Conservation (phyloP, 2,797 vertebrate genomes). For the Rhyacichthys aspro region DNA sequence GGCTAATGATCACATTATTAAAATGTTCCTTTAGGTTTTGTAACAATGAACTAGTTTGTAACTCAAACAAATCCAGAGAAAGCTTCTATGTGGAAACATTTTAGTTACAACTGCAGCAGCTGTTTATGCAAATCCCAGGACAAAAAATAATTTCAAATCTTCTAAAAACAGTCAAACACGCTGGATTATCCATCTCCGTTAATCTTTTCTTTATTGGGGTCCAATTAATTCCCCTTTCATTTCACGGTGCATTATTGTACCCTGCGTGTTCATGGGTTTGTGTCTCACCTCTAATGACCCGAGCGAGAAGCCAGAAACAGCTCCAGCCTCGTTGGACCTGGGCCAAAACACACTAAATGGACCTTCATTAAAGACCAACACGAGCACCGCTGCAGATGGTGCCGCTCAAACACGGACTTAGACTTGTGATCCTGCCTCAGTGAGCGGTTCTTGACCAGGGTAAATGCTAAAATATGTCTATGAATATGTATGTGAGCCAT, state of each 20-base stretch:
- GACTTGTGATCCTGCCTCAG: not conserved
- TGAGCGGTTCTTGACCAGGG: not conserved
- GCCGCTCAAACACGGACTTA: constrained; percentile 1
- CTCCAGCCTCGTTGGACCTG: constrained; percentile 36
- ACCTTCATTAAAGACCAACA: constrained; percentile 26
- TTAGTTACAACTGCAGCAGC: constrained; percentile 9
- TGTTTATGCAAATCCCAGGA: constrained; percentile 25
- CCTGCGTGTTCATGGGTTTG: constrained; percentile 44
- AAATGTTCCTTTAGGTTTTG: not conserved
- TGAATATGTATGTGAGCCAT: constrained; percentile 16
- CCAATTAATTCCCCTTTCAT: constrained; percentile 64
- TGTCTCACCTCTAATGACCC: constrained; percentile 59
- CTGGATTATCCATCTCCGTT: constrained; percentile 52
- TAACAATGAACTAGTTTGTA: not conserved
- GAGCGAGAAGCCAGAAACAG: constrained; percentile 35
- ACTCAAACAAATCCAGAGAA: no score
- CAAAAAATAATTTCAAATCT: constrained; percentile 29
- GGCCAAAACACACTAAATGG: constrained; percentile 45
- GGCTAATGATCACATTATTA: no score
- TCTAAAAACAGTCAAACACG: constrained; percentile 37
- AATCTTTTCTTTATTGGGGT: constrained; percentile 53
- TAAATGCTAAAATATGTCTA: constrained; percentile 12
- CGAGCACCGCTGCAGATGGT: constrained; percentile 19
- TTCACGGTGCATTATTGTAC: constrained; percentile 53
- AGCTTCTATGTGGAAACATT: not conserved